Evolutionary conservation across 2,113 vertebrate genomes (phyloP), one percentile per base, ranked within the genome.

Genomic region (Nanorana parkeri): DNA sequence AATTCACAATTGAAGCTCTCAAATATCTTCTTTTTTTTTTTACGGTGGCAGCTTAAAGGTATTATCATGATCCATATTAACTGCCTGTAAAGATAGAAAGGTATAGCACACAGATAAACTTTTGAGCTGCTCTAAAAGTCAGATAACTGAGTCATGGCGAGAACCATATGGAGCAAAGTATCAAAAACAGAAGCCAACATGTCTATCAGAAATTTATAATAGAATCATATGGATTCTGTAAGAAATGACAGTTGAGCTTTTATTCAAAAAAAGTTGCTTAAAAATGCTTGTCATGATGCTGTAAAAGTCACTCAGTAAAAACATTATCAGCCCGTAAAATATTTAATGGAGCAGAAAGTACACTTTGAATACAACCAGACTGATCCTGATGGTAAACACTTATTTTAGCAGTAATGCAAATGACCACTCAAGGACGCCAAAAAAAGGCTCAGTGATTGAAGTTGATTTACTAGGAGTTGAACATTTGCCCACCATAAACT

Each of bases 91-190:
- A 28, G 26, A 78, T 29, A 32, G 52, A 16, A 52, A 79, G 26
- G 64, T 58, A 58, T 13, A 47, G 17, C 28, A 58, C 23, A 32
- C 5, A 52, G 5, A 58, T 24, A 32, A 29, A 6, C 21, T 71
- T 32, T 69, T 51, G 20, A 8, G 24, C 66, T 69, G n/a, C 26
- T 51, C 17, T 54, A 55, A 55, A 20, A 54, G 65, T 2, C 28
- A 41, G 51, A 47, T 23, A 79, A 79, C 15, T 68, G 47, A 58
- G 51, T 78, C 26, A 56, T 56, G 36, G 17, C 47, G 20, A 26
- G 24, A 78, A 41, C 36, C 28, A 79, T 79, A 79, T 79, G 64
- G 64, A 60, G 17, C 36, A 66, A 68, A 36, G 64, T 55, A 78
- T 78, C 21, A 64, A 13, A 78, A 13, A 67, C 3, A 67, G 76